Evolutionary conservation across 2,888 invertebrate species (phyloP), one percentile per base, ranked within the genome.

Genomic region (Orthosia incerta): DNA sequence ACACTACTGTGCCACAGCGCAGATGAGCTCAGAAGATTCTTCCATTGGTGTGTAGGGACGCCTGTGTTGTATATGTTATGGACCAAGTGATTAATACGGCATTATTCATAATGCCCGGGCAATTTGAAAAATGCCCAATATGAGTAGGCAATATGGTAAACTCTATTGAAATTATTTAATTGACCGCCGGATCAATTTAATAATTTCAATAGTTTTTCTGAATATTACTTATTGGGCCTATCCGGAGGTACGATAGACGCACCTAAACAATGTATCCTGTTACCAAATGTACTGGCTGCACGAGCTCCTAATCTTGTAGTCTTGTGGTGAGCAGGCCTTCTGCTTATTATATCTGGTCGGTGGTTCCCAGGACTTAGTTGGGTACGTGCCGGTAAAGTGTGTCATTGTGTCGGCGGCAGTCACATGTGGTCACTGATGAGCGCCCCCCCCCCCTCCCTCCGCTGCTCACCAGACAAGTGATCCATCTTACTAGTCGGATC

Each of bases 351-450:
- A 18, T 51, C 5, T 39, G 26, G 7, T 15, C 15, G 3, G 9
- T 18, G 26, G n/a, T 15, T 4, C 23, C 26, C 16, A 45, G 26
- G 31, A 18, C 18, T 20, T 4, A 39, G 60, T 48, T 16, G 39
- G 48, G 56, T 57, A 46, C 60, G 12, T n/a, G 16, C 51, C n/a
- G n/a, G 31, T 3, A 31, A 16, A 31, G 12, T 16, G 26, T 18
- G 51, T 20, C 51, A 39, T 23, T 18, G 64, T 48, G 73, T 55
- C 53, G 53, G 23, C 46, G 20, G 7, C 68, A 55, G 70, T 48
- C 73, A 15, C 64, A 73, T 64, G 74, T 65, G 74, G 51, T 20
- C 53, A 18, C 46, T 53, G 74, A 73, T 26, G 74, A 61, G 26
- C 26, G 11, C 11, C 4, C 7, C 26, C 18, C n/a, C 13, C 13